Base-by-base conservation (phyloP, 2,888 invertebrate genomes). In the Eupeodes latifasciatus region DNA sequence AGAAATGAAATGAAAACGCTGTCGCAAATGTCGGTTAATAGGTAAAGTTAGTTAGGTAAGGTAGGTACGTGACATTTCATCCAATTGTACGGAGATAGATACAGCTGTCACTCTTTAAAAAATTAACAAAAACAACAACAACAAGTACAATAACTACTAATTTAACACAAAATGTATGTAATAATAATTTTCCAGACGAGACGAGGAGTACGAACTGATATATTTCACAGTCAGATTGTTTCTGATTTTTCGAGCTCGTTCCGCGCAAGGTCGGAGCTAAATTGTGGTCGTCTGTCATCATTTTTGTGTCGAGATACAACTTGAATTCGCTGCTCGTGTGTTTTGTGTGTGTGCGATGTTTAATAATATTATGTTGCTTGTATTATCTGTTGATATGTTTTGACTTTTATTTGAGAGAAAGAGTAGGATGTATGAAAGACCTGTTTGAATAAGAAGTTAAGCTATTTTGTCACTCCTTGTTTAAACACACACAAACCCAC, bases 191-290 rank as follows among this genome's bases (percentile, higher is more conserved):
- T 55, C 27, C 61, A 82, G 82, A 89, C 79, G 74, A 87, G 83
- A 85, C 82, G 80, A 79, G 81, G 80, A 77, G 81, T 86, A 86
- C 89, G 90, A 90, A 90, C 90, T 90, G 91, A 89, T 90, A 90
- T 89, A 90, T 86, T 90, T 91, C 90, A 90, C 91, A 90, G 91
- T 90, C 91, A 87, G 90, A 78, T 90, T 90, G 88, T 90, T 90
- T 91, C 90, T 91, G 90, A 90, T 90, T 90, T 85, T 87, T 82
- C 85, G 85, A 89, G 89, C 79, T 90, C 89, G 90, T 90, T 91
- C 89, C 91, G 91, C 90, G 91, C 91, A 91, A 91, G 91, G 91
- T 91, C 91, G 91, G 90, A 90, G 89, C 88, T 81, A 89, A 77
- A 87, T 84, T 82, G 87, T 89, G 66, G 67, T 89, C 83, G 89